Conservation (phyloP, 1,140 invertebrate species). For the Cardiocondyla obscurior region DNA sequence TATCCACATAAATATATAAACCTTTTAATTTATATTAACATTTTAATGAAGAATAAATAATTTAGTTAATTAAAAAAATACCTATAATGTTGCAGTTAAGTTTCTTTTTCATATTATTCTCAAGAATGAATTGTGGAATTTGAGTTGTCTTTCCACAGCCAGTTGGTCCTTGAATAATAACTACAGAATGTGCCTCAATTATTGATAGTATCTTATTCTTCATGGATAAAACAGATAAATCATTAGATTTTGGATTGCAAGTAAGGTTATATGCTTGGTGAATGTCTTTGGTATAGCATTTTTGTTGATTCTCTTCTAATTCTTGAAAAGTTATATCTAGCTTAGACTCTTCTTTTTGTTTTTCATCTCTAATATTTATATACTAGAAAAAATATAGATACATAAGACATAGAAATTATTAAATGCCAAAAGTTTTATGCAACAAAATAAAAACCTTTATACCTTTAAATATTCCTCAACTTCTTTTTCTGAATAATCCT, state of each 20-base stretch:
- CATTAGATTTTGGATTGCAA: conserved; percentile 61
- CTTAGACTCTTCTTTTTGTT: conserved; percentile 58
- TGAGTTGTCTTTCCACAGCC: conserved; percentile 93
- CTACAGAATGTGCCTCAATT: conserved; percentile 87
- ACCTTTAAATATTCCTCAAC: conserved; percentile 16
- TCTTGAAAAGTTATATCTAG: conserved; percentile 65
- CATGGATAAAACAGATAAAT: conserved; percentile 63
- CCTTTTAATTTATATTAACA: neutral
- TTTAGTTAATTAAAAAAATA: conserved; percentile 32
- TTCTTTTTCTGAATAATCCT: conserved; percentile 12
- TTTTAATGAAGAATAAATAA: too few species aligned
- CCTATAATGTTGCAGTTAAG: conserved; percentile 90
- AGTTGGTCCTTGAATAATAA: conserved; percentile 95
- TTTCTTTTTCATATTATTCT: conserved; percentile 86
- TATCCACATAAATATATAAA: neutral
- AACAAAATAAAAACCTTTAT: neutral
- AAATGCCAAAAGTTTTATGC: neutral
- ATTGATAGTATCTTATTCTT: conserved; percentile 85
- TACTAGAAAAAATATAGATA: conserved; percentile 51
- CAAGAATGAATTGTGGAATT: conserved; percentile 94
- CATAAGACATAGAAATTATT: conserved; percentile 10
- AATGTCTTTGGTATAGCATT: conserved; percentile 71
- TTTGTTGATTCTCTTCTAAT: conserved; percentile 61
- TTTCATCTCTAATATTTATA: neutral
- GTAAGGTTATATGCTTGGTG: conserved; percentile 76